Evolutionary conservation across 2,113 vertebrate genomes (phyloP).

Genomic region (Oreochromis niloticus): DNA sequence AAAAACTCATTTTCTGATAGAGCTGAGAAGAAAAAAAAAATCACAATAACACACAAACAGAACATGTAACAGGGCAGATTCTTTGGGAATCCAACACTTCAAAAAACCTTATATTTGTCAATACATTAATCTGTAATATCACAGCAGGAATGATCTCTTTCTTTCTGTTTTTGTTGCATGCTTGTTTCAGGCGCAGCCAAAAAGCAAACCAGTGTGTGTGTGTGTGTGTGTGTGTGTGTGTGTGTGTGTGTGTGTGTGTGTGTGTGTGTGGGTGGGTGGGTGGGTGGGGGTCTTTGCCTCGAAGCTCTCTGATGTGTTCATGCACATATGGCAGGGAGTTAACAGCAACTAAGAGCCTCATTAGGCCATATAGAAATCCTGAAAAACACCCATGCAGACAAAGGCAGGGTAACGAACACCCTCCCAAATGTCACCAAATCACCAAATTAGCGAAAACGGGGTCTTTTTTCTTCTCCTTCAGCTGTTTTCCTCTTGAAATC

Average conservation of each 20-base stretch:
- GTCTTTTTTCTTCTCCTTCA: conserved; percentile 10
- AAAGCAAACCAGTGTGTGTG: too few relatives aligned
- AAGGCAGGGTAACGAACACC: neutral
- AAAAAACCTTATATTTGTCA: neutral
- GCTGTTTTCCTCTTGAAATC: conserved; percentile 37
- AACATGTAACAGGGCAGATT: neutral
- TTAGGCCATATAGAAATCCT: conserved; percentile 29
- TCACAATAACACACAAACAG: neutral
- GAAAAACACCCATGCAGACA: neutral
- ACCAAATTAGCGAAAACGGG: conserved; percentile 3
- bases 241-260: neutral
- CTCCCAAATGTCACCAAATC: conserved; percentile 1
- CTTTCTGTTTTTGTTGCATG: neutral
- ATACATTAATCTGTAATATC: neutral
- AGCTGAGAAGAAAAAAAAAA: neutral
- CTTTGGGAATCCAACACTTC: neutral
- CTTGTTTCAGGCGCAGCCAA: neutral
- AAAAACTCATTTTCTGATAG: neutral
- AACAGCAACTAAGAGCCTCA: conserved; percentile 46
- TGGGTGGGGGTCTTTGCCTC: neutral
- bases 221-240: too few relatives aligned
- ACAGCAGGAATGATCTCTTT: neutral
- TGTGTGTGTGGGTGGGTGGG: too few relatives aligned
- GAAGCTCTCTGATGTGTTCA: conserved; percentile 26
- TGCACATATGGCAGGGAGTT: conserved; percentile 41